phyloP scores from a whole-genome alignment of 2,888 invertebrate species.

The Sabatieria punctata region DNA sequence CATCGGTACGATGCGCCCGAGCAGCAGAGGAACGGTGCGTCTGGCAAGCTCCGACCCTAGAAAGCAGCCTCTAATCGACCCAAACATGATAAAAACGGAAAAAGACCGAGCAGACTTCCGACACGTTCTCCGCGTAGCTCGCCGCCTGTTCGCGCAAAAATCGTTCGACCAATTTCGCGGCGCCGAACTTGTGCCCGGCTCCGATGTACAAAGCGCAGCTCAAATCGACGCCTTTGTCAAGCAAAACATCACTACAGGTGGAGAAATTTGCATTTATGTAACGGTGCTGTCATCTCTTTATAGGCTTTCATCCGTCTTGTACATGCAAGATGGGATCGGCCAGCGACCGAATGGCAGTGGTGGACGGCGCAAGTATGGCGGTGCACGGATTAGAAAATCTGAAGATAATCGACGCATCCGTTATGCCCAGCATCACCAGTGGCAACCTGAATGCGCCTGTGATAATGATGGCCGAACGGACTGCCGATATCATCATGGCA shows the following conservation, averaged over 20 bases:
- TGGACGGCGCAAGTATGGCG: conserved; percentile 42
- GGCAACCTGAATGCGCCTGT: conserved; percentile 48
- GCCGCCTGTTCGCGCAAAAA: conserved; percentile 23
- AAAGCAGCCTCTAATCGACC: conserved; percentile 65
- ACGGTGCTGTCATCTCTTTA: no score
- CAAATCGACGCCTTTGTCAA: neutral
- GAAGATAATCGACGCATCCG: conserved; percentile 60
- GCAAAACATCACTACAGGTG: no score
- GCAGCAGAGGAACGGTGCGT: conserved; percentile 61
- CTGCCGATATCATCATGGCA: conserved; percentile 41
- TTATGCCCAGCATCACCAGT: conserved; percentile 56
- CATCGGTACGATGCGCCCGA: conserved; percentile 51
- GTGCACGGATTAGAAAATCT: conserved; percentile 34
- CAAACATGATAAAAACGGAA: conserved; percentile 59
- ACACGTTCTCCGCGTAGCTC: conserved; percentile 10
- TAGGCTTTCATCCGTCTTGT: conserved; percentile 64
- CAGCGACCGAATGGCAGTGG: conserved; percentile 43
- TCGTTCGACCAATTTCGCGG: conserved; percentile 28
- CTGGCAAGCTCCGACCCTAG: conserved; percentile 56
- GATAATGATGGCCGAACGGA: conserved; percentile 40
- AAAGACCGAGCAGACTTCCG: conserved; percentile 36
- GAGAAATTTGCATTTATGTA: no score
- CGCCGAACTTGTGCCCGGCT: conserved; percentile 26
- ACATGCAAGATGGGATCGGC: conserved; percentile 50
- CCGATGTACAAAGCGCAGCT: conserved; percentile 1